Evolutionary conservation across 2,888 invertebrate genomes (phyloP).

Genomic region (Pristionchus arcanus): DNA sequence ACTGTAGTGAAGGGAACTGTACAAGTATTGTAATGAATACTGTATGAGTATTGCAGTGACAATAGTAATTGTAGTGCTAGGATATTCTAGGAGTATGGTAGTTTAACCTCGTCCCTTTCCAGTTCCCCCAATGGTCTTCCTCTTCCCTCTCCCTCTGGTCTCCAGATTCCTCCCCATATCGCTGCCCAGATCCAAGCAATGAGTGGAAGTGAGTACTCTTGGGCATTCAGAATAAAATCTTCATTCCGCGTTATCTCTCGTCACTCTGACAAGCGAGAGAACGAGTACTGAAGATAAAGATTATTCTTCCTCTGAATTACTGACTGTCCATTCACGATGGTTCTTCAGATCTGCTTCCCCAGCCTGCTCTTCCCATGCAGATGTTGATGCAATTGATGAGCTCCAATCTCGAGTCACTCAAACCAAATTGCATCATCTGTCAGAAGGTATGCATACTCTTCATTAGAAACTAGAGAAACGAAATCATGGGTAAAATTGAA

Average conservation of each 20-base stretch:
- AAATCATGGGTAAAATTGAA: too few relatives aligned
- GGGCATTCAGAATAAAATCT: too few relatives aligned
- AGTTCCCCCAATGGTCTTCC: constrained; percentile 31
- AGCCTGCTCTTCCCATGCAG: constrained; percentile 65
- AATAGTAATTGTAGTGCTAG: neutral
- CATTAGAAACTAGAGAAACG: too few relatives aligned
- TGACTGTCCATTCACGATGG: too few relatives aligned
- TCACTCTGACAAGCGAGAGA: too few relatives aligned
- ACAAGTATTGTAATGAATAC: too few relatives aligned
- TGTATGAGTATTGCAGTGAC: too few relatives aligned
- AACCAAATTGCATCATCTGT: constrained; percentile 45
- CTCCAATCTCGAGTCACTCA: constrained; percentile 58
- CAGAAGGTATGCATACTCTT: constrained; percentile 5
- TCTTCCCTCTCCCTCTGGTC: constrained; percentile 25
- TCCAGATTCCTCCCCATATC: constrained; percentile 37
- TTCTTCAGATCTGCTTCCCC: constrained; percentile 60
- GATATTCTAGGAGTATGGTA: neutral
- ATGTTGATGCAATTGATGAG: constrained; percentile 78
- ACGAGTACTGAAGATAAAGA: too few relatives aligned
- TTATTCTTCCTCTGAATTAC: too few relatives aligned
- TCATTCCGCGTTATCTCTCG: too few relatives aligned
- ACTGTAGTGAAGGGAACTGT: too few relatives aligned
- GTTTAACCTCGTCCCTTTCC: neutral
- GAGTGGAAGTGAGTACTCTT: constrained; percentile 40
- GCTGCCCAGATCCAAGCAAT: constrained; percentile 48